Evolutionary conservation across 2,113 vertebrate genomes (phyloP).

Genomic region (Phalacrocorax carbo): DNA sequence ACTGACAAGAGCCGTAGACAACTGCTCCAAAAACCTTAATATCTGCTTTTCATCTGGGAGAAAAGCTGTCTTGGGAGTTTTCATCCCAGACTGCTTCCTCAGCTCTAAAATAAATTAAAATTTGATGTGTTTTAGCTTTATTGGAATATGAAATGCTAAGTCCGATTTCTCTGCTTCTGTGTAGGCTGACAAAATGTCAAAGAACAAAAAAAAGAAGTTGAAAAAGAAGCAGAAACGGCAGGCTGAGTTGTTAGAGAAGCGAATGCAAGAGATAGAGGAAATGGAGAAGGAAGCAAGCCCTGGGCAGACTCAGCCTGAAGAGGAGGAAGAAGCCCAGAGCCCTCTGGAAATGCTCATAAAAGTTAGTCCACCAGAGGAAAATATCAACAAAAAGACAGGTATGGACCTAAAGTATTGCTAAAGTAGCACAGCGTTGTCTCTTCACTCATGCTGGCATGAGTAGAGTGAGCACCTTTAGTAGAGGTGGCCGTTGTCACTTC

Average conservation of each 20-base stretch:
- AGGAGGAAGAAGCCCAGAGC: slow-evolving; percentile 74
- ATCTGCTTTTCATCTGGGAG: not conserved
- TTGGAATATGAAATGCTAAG: not conserved
- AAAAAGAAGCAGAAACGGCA: slow-evolving; percentile 98
- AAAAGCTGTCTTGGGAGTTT: not conserved
- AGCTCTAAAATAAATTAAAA: not conserved
- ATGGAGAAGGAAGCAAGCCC: slow-evolving; percentile 83
- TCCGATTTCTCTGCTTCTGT: slow-evolving; percentile 51
- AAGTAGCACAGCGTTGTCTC: not conserved
- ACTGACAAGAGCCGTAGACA: not conserved
- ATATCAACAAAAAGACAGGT: slow-evolving; percentile 73
- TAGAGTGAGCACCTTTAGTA: not conserved
- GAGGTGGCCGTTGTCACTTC: not conserved
- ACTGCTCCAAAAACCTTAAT: not conserved
- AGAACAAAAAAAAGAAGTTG: slow-evolving; percentile 98
- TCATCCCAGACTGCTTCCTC: not conserved
- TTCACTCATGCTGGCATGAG: not conserved
- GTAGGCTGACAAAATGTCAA: slow-evolving; percentile 93
- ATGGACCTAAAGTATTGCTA: not conserved
- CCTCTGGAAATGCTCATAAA: slow-evolving; percentile 73
- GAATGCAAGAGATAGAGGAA: slow-evolving; percentile 91
- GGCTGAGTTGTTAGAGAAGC: slow-evolving; percentile 91
- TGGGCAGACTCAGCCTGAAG: slow-evolving; percentile 78
- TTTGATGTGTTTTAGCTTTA: not conserved
- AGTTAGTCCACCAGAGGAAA: slow-evolving; percentile 71